Conservation (phyloP, 1,140 invertebrate genomes). For the Scylla paramamosain region DNA sequence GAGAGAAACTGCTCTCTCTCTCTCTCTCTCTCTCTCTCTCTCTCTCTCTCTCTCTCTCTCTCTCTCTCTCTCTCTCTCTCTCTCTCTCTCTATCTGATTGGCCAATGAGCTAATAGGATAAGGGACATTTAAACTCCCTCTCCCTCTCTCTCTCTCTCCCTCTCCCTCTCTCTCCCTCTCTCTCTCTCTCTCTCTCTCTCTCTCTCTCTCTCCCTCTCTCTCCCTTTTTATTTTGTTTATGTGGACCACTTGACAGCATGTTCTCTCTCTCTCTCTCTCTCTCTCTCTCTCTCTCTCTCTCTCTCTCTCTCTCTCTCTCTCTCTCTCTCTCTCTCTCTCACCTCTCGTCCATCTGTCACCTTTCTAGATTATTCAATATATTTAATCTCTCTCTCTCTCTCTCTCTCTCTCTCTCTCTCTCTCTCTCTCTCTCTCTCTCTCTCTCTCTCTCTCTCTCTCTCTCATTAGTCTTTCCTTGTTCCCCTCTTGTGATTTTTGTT, state of each 20-base stretch:
- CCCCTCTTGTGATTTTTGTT: background rate
- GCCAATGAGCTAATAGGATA: constrained; percentile 14
- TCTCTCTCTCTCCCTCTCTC: background rate
- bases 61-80: no score
- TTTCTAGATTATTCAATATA: background rate
- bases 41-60: no score
- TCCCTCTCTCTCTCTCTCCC: background rate
- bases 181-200: background rate
- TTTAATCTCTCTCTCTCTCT: background rate
- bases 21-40: no score
- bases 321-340: constrained; percentile 10
- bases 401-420: background rate
- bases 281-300: constrained; percentile 19
- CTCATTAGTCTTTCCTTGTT: background rate
- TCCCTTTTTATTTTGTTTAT: constrained; percentile 1
- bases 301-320: constrained; percentile 11
- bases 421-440: constrained; percentile 20
- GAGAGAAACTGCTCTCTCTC: no score
- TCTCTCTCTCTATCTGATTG: background rate
- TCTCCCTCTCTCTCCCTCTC: background rate
- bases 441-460: background rate
- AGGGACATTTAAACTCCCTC: background rate
- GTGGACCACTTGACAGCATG: background rate
- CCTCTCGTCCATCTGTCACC: background rate
- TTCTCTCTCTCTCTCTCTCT: constrained; percentile 20